Conservation (phyloP, 2,797 vertebrate species). For the Sebastiscus tertius region DNA sequence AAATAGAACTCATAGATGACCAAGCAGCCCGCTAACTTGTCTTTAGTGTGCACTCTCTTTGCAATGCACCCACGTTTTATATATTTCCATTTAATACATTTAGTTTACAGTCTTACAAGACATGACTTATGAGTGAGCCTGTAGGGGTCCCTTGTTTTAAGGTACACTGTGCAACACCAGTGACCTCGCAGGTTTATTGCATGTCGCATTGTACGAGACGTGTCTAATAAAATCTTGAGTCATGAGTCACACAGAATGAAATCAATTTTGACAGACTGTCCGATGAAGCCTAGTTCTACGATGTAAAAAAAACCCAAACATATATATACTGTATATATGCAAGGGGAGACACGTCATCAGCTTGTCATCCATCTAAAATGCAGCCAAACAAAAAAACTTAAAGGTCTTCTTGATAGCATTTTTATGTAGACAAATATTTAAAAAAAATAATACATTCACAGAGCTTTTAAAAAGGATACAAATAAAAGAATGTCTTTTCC, state of each 20-base stretch:
- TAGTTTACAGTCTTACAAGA: neutral
- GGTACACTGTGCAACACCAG: neutral
- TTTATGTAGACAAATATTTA: too few species aligned
- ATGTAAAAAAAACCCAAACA: neutral
- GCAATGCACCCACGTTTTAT: neutral
- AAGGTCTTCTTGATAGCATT: too few species aligned
- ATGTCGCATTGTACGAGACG: neutral
- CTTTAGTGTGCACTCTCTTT: neutral
- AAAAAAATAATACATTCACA: neutral
- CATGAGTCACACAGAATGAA: neutral
- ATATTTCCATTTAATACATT: neutral
- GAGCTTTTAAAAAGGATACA: too few species aligned
- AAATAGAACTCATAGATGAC: neutral
- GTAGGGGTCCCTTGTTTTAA: neutral
- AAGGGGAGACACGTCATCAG: neutral
- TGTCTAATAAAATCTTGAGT: neutral
- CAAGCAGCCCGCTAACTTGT: neutral
- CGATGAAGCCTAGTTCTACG: neutral
- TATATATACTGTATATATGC: neutral
- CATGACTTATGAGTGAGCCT: neutral
- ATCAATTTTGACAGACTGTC: neutral
- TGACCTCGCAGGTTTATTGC: neutral
- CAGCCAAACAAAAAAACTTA: fast-evolving
- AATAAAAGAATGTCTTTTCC: too few species aligned
- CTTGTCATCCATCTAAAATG: neutral